Percentiles rank a stretch among this genome's conserved stretches.
Conservation (phyloP, 2,113 vertebrate species). For the Sapayoa aenigma region DNA sequence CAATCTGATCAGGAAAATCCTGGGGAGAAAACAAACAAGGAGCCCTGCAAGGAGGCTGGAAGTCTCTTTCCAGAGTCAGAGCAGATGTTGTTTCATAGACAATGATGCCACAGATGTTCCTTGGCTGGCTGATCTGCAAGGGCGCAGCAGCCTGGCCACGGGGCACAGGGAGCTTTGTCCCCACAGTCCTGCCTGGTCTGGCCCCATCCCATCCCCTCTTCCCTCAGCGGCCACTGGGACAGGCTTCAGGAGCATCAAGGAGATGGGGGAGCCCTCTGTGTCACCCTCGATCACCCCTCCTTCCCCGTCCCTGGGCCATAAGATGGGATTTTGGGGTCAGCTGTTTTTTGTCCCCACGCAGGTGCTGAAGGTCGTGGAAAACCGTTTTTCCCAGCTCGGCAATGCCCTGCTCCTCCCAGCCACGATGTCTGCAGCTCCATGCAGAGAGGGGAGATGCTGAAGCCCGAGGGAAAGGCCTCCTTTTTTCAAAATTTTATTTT, state of each 20-base stretch:
- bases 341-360: neutral
- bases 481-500: neutral
- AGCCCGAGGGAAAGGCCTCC: neutral
- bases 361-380: neutral
- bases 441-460: neutral
- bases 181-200: fast-evolving
- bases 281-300: neutral
- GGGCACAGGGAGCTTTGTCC: neutral
- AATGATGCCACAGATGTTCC: constrained; percentile 27
- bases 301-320: neutral
- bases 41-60: neutral
- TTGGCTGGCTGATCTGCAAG: neutral
- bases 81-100: constrained; percentile 23
- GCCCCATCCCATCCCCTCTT: neutral
- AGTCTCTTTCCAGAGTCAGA: neutral
- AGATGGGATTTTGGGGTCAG: constrained; percentile 10
- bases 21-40: constrained; percentile 47
- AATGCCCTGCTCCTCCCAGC: neutral
- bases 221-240: neutral
- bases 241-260: neutral
- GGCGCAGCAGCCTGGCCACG: fast-evolving
- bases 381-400: neutral
- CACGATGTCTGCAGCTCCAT: neutral
- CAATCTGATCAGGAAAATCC: constrained; percentile 49
- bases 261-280: neutral